These are phyloP conservation scores for Bombus breviceps DNA, from an alignment of 1,140 invertebrate species.

Conservation along the genomic window DNA sequence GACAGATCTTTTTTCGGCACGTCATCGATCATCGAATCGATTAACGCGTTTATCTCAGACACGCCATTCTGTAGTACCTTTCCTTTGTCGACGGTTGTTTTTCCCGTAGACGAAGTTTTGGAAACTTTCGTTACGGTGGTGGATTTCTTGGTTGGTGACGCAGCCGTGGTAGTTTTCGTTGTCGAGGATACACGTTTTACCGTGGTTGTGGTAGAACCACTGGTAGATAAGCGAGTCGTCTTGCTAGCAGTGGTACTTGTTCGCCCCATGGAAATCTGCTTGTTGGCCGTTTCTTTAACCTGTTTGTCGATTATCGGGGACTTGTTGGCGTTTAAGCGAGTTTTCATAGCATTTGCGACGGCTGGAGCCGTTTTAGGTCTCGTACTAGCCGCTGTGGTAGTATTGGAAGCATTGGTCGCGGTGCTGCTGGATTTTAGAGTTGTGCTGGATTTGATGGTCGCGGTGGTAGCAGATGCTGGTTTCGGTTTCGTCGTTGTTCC, in stretches of 20 bases:
- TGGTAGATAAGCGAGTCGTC: constrained; percentile 71
- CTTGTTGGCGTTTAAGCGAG: constrained; percentile 59
- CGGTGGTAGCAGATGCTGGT: constrained; percentile 50
- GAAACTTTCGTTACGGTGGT: constrained; percentile 37
- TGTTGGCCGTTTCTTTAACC: constrained; percentile 85
- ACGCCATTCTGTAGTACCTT: constrained; percentile 78
- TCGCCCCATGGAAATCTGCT: constrained; percentile 83
- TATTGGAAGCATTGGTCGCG: not conserved
- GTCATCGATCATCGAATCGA: constrained; percentile 69
- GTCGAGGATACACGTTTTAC: constrained; percentile 34
- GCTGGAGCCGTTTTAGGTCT: constrained; percentile 75
- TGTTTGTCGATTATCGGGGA: constrained; percentile 83
- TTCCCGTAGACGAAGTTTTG: constrained; percentile 60
- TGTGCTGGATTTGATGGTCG: constrained; percentile 29
- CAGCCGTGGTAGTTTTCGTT: constrained; percentile 44
- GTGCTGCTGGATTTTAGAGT: constrained; percentile 36
- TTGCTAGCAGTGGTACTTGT: constrained; percentile 64
- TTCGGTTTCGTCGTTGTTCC: constrained; percentile 56
- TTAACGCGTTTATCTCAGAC: constrained; percentile 55
- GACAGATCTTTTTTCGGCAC: constrained; percentile 78
- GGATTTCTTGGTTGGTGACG: constrained; percentile 69
- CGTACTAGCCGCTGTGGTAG: constrained; percentile 15
- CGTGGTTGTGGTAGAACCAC: constrained; percentile 67
- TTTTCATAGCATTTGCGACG: constrained; percentile 59
- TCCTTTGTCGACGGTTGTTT: constrained; percentile 80